Conservation (phyloP, 2,888 invertebrate genomes). For the Danaus chrysippus region DNA sequence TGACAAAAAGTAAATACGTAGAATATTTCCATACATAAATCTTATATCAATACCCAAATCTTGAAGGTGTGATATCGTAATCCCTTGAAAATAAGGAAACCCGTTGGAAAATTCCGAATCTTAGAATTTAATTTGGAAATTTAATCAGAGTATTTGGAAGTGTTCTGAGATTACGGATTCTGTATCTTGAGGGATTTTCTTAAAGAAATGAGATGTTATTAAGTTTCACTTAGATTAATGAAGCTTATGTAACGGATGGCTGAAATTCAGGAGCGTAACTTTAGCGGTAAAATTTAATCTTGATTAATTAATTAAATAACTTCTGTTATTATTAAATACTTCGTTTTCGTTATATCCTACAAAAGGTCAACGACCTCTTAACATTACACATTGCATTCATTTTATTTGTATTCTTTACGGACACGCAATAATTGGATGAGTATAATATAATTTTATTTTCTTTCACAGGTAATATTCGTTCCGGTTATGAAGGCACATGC, state of each 20-base stretch:
- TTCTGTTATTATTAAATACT: neutral
- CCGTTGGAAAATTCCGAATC: no score
- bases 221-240: constrained; percentile 20
- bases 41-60: no score
- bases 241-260: constrained; percentile 15
- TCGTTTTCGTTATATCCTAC: neutral
- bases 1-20: no score
- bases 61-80: no score
- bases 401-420: no score
- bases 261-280: constrained; percentile 8
- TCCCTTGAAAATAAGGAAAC: no score
- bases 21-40: no score
- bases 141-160: constrained; percentile 36
- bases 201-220: constrained; percentile 22
- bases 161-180: constrained; percentile 33
- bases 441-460: constrained; percentile 26
- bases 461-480: constrained; percentile 33
- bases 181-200: constrained; percentile 24
- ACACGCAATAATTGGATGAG: neutral
- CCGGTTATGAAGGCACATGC: constrained; percentile 14
- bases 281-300: constrained; percentile 6
- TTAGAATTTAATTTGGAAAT: constrained; percentile 47
- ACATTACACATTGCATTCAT: no score
- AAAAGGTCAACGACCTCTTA: no score
- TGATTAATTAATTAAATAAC: constrained; percentile 3